Percentiles rank a stretch among this genome's conserved stretches.
Conservation (phyloP, 2,113 vertebrate genomes). For the Aspidoscelis tigris region DNA sequence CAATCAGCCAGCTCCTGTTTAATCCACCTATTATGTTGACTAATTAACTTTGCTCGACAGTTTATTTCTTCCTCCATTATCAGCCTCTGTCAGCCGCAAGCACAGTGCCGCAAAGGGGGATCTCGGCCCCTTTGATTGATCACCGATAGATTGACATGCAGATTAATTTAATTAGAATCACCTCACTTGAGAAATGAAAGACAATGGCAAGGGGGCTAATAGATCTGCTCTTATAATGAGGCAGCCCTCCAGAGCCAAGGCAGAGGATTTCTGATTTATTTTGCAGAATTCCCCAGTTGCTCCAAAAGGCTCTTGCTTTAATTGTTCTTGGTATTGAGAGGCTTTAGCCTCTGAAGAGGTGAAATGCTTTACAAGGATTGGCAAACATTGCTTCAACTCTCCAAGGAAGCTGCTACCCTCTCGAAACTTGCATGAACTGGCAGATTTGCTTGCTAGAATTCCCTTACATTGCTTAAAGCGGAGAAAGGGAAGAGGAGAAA, state of each 20-base stretch:
- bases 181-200: conserved; percentile 90
- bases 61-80: conserved; percentile 90
- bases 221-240: conserved; percentile 86
- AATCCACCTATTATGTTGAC: conserved; percentile 91
- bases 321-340: conserved; percentile 85
- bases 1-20: conserved; percentile 82
- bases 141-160: conserved; percentile 90
- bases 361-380: conserved; percentile 79
- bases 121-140: conserved; percentile 85
- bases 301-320: conserved; percentile 82
- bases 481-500: neutral
- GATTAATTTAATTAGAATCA: conserved; percentile 93
- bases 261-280: conserved; percentile 84
- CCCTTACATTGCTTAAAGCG: conserved; percentile 45
- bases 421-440: conserved; percentile 64
- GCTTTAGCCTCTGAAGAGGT: conserved; percentile 81
- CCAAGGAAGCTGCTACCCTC: conserved; percentile 67
- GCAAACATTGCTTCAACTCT: conserved; percentile 71
- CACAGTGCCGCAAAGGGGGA: conserved; percentile 76
- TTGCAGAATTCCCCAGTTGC: conserved; percentile 80
- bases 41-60: conserved; percentile 87
- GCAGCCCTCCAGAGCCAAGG: conserved; percentile 74
- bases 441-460: conserved; percentile 58
- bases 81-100: conserved; percentile 85
- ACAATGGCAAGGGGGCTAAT: conserved; percentile 85